Evolutionary conservation across 2,797 vertebrate species (phyloP), one percentile per base, ranked within the genome.

Genomic region (Pristis pectinata): DNA sequence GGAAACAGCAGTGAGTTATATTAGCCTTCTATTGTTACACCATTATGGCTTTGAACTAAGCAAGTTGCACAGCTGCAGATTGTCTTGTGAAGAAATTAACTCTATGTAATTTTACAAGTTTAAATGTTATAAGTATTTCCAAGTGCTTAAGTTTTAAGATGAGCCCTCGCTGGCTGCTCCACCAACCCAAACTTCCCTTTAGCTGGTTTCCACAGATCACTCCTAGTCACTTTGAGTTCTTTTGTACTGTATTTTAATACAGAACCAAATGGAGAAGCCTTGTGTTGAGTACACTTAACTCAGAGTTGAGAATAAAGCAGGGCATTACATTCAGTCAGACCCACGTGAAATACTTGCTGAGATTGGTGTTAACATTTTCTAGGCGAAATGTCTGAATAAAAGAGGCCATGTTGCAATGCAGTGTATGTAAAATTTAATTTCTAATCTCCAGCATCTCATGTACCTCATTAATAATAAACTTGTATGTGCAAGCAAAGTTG

Each of bases 31-130:
- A 67, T 91, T 91, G 59, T 67, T 41, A 61, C n/a, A 41, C 27
- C 17, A n/a, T n/a, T n/a, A n/a, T n/a, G 34, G 19, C 87, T 91
- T 91, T 91, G 59, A 91, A 91, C 87, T 67, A 67, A 91, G 87
- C 19, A 24, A 67, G 24, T 91, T 34, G 3, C 87, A 41, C 87
- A 91, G 59, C 85, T 91, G 87, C 87, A 91, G 61, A 41, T 89
- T n/a, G 59, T 89, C 85, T 87, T 49, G 53, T 64, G 64, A 91
- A 37, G n/a, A 67, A 67, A n/a, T 91, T 17, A 41, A 41, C 64
- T 56, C 87, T 64, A 27, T 91, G 61, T 91, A 67, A 64, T 67
- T 41, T 91, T 56, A 89, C 34, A 8, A 89, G 85, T 61, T 37
- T 89, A n/a, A 8, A 37, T 89, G 89, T 89, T 8, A 15, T n/a